Percentiles rank a stretch among this genome's conserved stretches.
Evolutionary conservation across 2,797 vertebrate species (phyloP).

Genomic region (Eulemur mongoz): DNA sequence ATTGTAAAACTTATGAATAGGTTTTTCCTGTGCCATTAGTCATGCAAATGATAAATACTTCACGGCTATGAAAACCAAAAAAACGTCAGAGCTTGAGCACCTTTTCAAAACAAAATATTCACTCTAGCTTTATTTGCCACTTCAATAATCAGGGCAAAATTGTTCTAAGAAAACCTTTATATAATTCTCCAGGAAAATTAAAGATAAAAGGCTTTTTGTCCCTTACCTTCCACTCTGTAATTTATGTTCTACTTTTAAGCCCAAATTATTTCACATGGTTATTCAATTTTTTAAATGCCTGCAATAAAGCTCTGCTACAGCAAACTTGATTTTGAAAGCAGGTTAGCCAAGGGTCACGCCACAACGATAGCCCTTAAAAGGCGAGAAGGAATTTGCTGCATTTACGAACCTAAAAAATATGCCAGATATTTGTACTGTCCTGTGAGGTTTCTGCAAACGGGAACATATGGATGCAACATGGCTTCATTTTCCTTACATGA

Average conservation of each 20-base stretch:
- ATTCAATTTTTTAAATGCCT: constrained; percentile 77
- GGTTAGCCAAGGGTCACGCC: constrained; percentile 83
- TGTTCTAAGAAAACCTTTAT: constrained; percentile 77
- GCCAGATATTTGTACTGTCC: constrained; percentile 82
- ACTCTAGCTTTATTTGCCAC: constrained; percentile 81
- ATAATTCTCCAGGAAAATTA: constrained; percentile 80
- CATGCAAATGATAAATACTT: constrained; percentile 89
- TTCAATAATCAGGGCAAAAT: constrained; percentile 82
- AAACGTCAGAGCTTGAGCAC: constrained; percentile 85
- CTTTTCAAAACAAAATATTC: constrained; percentile 85
- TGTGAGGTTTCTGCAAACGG: constrained; percentile 83
- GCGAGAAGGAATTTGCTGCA: constrained; percentile 82
- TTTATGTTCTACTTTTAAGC: constrained; percentile 83
- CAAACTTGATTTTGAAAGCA: constrained; percentile 84
- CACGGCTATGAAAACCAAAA: constrained; percentile 84
- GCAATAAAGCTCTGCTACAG: constrained; percentile 85
- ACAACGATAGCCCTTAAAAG: constrained; percentile 86
- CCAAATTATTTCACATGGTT: constrained; percentile 81
- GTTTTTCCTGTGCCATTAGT: constrained; percentile 86
- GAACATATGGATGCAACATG: constrained; percentile 87
- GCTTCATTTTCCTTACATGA: constrained; percentile 88
- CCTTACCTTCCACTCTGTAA: constrained; percentile 80
- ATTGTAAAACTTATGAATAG: constrained; percentile 85
- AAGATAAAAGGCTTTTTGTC: constrained; percentile 79
- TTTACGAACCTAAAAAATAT: constrained; percentile 83